Evolutionary conservation across 2,888 invertebrate genomes (phyloP), one percentile per base, ranked within the genome.

Genomic region (Pocota personata): DNA sequence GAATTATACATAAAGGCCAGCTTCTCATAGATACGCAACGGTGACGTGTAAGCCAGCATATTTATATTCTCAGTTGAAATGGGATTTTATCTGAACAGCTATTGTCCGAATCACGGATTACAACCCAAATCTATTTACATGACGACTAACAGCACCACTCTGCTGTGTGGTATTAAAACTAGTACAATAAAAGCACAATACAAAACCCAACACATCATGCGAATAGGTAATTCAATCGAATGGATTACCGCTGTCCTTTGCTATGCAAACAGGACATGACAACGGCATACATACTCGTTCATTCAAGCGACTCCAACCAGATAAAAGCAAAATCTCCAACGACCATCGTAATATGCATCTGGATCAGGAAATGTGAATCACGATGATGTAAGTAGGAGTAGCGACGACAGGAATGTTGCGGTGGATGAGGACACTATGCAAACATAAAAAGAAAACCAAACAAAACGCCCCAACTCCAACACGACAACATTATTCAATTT

Each of bases 401-500:
- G 46, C 46, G 64, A 35, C 10, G 21, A 66, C 21, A 32, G 32
- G 52, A 19, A 52, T 52, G 27, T 24, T 12, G 5, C 1, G 27
- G 19, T 6, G 55, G 16, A 10, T 5, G 57, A 21, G n/a, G 19
- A 64, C 55, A 46, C 43, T 72, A 16, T 60, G 46, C 46, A 57
- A 82, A 52, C 66, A 52, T 5, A 57, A 50, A 32, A 40, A 52
- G 10, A 46, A 35, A 46, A 46, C 48, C 67, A 58, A 71, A 71
- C 37, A 55, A 32, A 64, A 12, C 37, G 6, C 21, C 40, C n/a
- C 7, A 52, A 37, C 52, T 19, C 57, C 55, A 21, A 2, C 24
- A 27, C 24, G 48, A 78, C 62, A 66, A 40, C 60, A 62, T 72
- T 73, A 79, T 84, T 80, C 79, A 84, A 75, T 75, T 84, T 75